Conservation (phyloP, 2,113 vertebrate species). For the Ptilonorhynchus violaceus region DNA sequence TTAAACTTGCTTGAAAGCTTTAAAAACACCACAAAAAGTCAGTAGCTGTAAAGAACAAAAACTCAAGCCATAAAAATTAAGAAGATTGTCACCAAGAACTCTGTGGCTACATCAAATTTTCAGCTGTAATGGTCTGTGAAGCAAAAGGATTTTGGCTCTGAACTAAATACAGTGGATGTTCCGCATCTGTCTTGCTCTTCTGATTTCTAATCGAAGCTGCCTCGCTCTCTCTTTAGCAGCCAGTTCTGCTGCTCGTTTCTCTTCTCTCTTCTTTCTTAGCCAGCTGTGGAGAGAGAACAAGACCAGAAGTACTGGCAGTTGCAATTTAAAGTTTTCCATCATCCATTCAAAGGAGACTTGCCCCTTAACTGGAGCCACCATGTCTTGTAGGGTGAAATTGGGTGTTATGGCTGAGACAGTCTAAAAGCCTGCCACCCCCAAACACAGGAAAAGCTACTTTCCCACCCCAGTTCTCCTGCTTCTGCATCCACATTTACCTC, state of each 20-base stretch:
- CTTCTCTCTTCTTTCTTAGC: constrained; percentile 85
- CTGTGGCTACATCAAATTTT: constrained; percentile 59
- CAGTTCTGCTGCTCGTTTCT: constrained; percentile 85
- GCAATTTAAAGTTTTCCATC: background rate
- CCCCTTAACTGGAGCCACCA: background rate
- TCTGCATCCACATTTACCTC: background rate
- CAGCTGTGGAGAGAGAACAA: constrained; percentile 75
- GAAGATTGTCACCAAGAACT: constrained; percentile 2
- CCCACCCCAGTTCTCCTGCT: background rate
- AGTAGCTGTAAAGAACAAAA: background rate
- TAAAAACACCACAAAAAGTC: constrained; percentile 34
- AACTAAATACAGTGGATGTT: constrained; percentile 74
- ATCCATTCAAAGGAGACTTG: background rate
- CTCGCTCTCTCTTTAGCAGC: constrained; percentile 81
- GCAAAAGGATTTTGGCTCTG: constrained; percentile 77
- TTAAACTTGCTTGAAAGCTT: constrained; percentile 31
- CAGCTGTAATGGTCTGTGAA: constrained; percentile 80
- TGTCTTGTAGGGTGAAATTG: background rate
- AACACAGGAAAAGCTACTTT: background rate
- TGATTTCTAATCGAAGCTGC: constrained; percentile 84
- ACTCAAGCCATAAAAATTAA: background rate
- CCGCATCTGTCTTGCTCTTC: constrained; percentile 79
- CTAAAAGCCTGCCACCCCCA: background rate
- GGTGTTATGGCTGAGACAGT: background rate
- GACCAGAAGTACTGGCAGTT: background rate